Conservation (phyloP, 2,888 invertebrate species). For the Cosmia trapezina region DNA sequence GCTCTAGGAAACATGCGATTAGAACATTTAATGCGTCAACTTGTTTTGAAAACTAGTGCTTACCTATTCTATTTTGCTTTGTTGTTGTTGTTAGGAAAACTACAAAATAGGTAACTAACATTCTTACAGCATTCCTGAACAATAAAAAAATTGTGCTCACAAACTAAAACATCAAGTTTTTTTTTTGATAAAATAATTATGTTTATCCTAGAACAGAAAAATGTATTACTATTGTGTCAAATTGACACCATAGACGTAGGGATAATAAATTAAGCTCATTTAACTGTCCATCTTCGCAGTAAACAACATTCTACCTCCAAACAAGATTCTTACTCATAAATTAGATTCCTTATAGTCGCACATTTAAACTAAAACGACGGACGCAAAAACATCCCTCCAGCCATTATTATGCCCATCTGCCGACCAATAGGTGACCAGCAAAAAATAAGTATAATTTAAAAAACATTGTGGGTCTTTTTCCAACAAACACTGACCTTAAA, state of each 20-base stretch:
- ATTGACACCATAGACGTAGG: conserved; percentile 25
- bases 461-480: conserved; percentile 74
- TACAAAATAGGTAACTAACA: neutral
- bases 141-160: no score
- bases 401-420: conserved; percentile 75
- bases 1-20: conserved; percentile 27
- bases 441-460: conserved; percentile 79
- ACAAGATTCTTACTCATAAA: conserved; percentile 57
- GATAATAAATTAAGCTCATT: conserved; percentile 33
- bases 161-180: neutral
- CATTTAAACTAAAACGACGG: conserved; percentile 48
- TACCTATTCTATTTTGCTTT: neutral
- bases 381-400: conserved; percentile 55
- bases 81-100: conserved; percentile 16
- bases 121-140: neutral
- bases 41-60: conserved; percentile 12
- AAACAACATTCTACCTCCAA: conserved; percentile 6
- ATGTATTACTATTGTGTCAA: conserved; percentile 10
- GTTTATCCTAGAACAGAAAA: neutral
- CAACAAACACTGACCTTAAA: conserved; percentile 82
- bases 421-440: conserved; percentile 75
- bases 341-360: conserved; percentile 60
- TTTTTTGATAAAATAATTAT: neutral
- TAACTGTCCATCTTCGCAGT: conserved; percentile 21
- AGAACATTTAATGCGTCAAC: conserved; percentile 16